A percentile compares a stretch with the other conserved stretches of the same genome.
phyloP scores from a whole-genome alignment of 2,888 invertebrate genomes.

The Micoletzkya japonica region DNA sequence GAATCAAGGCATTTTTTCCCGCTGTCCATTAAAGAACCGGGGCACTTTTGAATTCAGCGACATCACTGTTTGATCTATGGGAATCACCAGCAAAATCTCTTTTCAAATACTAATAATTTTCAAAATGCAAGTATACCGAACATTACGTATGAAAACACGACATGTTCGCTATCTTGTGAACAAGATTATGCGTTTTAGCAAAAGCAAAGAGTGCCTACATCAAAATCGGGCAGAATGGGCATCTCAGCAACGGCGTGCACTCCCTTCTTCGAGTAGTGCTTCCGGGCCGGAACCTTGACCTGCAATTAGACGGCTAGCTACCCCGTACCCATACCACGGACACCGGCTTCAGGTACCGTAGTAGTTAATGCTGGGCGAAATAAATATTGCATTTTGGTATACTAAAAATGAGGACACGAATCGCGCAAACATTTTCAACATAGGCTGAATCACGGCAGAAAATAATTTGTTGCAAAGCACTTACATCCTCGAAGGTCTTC shows the following conservation, averaged over 20 bases:
- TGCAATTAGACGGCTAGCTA: conserved; percentile 13
- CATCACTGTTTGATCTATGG: too few relatives aligned
- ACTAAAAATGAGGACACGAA: neutral
- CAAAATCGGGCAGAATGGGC: conserved; percentile 91
- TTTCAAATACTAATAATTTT: too few relatives aligned
- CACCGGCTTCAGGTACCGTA: neutral
- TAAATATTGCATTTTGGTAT: neutral
- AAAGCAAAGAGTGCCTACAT: conserved; percentile 65
- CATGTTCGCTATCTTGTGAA: neutral
- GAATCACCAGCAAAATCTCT: too few relatives aligned
- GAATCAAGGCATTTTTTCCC: too few relatives aligned
- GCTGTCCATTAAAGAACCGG: too few relatives aligned
- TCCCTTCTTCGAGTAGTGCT: conserved; percentile 94
- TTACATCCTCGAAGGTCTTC: conserved; percentile 91
- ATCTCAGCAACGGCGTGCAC: conserved; percentile 86
- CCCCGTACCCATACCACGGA: neutral
- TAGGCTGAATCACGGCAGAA: neutral
- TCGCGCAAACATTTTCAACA: neutral
- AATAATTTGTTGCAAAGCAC: conserved; percentile 44
- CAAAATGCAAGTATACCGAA: too few relatives aligned
- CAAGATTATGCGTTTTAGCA: neutral
- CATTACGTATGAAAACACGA: too few relatives aligned
- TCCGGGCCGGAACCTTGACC: conserved; percentile 70
- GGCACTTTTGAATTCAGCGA: too few relatives aligned
- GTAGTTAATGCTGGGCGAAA: too few relatives aligned